Evolutionary conservation across 2,888 invertebrate species (phyloP).

Genomic region (Drosophila flavopinicola): DNA sequence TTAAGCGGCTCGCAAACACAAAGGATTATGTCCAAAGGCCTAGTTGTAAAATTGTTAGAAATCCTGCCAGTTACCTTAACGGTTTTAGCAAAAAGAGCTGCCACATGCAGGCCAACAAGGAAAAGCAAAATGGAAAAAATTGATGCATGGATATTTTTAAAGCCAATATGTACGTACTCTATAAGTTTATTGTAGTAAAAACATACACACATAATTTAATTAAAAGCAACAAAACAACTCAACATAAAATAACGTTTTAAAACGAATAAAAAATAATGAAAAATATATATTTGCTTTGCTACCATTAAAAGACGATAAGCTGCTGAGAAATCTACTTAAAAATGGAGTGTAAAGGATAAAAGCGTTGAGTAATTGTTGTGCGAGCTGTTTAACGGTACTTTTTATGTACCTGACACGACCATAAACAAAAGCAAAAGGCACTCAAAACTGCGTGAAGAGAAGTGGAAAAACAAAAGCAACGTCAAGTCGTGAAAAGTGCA

Average conservation of each 20-base stretch:
- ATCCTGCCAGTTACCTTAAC: conserved; percentile 23
- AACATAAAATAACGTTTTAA: not conserved
- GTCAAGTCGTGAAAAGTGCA: conserved; percentile 58
- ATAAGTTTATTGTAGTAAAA: no score
- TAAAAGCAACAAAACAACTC: not conserved
- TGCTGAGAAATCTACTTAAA: not conserved
- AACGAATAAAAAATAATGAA: not conserved
- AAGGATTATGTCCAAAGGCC: conserved; percentile 38
- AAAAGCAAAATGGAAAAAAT: not conserved
- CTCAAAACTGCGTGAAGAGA: conserved; percentile 28
- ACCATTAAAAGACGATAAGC: not conserved
- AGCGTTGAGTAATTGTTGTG: conserved; percentile 26
- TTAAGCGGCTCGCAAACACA: conserved; percentile 52
- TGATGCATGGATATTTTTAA: not conserved
- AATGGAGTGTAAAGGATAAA: conserved; percentile 12
- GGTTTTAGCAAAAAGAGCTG: conserved; percentile 18
- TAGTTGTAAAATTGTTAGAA: conserved; percentile 9
- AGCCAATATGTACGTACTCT: not conserved
- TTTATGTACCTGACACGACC: conserved; percentile 46
- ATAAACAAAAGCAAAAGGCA: conserved; percentile 56
- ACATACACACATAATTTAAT: not conserved
- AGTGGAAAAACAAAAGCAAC: conserved; percentile 22
- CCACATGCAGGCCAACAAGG: conserved; percentile 35
- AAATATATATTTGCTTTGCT: not conserved
- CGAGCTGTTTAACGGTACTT: conserved; percentile 47